Evolutionary conservation across 1,140 invertebrate genomes (phyloP).

Genomic region (Atta texana): DNA sequence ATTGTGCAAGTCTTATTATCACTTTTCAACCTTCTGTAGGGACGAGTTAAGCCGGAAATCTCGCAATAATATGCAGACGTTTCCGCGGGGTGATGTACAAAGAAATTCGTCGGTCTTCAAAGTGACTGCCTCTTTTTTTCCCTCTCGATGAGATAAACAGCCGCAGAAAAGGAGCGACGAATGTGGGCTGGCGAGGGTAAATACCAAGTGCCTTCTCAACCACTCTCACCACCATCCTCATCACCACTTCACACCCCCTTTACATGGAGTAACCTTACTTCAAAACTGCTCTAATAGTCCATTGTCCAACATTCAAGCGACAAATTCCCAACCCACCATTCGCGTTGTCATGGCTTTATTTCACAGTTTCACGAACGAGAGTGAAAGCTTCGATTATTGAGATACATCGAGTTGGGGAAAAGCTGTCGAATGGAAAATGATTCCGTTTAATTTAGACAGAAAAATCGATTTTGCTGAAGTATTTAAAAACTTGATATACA

Average conservation of each 20-base stretch:
- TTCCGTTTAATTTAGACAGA: conserved; percentile 30
- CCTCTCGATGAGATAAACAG: conserved; percentile 57
- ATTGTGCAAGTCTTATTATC: not conserved
- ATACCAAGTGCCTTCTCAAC: conserved; percentile 60
- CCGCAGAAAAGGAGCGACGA: conserved; percentile 53
- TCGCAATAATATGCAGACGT: conserved; percentile 41
- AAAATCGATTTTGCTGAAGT: no score
- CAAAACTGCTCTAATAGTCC: conserved; percentile 76
- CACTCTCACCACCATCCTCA: conserved; percentile 36
- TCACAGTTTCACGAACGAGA: conserved; percentile 15
- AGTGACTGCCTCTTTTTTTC: not conserved
- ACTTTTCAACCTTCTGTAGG: not conserved
- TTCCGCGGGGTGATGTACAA: conserved; percentile 49
- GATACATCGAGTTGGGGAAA: not conserved
- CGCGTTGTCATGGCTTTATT: conserved; percentile 36
- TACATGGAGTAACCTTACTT: conserved; percentile 56
- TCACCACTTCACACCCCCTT: conserved; percentile 23
- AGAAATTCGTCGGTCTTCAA: conserved; percentile 62
- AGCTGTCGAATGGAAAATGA: conserved; percentile 7
- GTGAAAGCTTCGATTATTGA: not conserved
- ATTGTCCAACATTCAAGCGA: conserved; percentile 74
- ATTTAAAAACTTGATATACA: no score
- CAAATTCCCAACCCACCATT: conserved; percentile 61
- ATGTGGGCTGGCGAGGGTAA: conserved; percentile 31
- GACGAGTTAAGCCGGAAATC: conserved; percentile 20